Base-by-base conservation (phyloP, 2,113 vertebrate genomes). In the Setophaga kirtlandii region DNA sequence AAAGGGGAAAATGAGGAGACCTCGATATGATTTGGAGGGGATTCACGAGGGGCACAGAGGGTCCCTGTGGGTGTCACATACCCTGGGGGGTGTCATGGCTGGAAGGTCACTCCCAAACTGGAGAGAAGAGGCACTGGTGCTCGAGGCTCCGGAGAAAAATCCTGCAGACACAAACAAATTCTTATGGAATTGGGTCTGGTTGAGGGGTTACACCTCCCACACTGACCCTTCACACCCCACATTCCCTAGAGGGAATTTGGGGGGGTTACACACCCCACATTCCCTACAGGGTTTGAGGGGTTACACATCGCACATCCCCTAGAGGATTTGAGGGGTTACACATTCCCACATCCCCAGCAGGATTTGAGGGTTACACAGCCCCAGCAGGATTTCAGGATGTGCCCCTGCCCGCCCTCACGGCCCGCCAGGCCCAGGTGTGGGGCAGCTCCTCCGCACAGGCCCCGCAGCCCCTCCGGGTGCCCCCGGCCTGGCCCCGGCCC, bases 41-140 rank as follows among this genome's bases (percentile, higher is more conserved):
- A 37, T 59, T 59, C 30, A 37, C 0, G 0, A 14, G 31, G 65
- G 50, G 23, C n/a, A 47, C 19, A 7, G 24, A 30, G 49, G 4
- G 2, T 24, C 37, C 37, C 37, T 39, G 37, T 39, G 37, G 58
- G 30, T 27, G 42, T 49, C 42, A 71, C 59, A 12, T 73, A 88
- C 86, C 76, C n/a, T 73, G 25, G 58, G 31, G 17, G 59, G 8
- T 15, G 67, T 15, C 67, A 73, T 42, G 35, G 42, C 35, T 58
- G 37, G 37, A 10, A 39, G 37, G 37, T 39, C 37, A 39, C 37
- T 39, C 37, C 37, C 37, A 39, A 39, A 39, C 37, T 39, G 37
- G 37, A 11, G 37, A 39, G 37, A 39, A 39, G 37, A 39, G 37
- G 37, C 37, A 39, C 37, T 39, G 37, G 37, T 39, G 39, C 76